phyloP scores from a whole-genome alignment of 1,140 invertebrate genomes.

The Diplogasteroides magnus region DNA sequence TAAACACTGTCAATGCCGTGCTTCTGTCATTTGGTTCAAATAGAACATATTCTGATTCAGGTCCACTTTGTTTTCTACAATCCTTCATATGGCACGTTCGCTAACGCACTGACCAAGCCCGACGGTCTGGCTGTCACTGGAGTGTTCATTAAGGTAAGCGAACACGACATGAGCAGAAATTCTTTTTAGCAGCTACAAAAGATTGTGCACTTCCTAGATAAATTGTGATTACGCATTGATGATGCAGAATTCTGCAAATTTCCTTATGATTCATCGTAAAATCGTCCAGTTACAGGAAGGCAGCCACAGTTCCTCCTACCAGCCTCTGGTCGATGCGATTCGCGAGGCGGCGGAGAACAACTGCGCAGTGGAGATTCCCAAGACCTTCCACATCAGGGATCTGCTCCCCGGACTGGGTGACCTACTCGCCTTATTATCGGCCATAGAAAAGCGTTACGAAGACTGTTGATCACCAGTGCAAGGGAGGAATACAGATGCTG shows the following conservation, averaged over 20 bases:
- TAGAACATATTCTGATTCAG: conserved; percentile 2
- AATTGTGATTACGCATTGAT: too few relatives aligned
- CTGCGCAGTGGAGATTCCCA: conserved; percentile 17
- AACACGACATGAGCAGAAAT: too few relatives aligned
- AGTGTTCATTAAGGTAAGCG: conserved; percentile 66
- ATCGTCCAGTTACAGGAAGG: conserved; percentile 31
- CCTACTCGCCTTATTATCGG: too few relatives aligned
- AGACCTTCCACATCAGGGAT: conserved; percentile 19
- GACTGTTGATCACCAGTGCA: too few relatives aligned
- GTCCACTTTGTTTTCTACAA: conserved; percentile 69
- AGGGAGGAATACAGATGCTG: too few relatives aligned
- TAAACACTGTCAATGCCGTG: too few relatives aligned
- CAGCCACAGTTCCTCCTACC: conserved; percentile 22
- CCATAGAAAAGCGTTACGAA: too few relatives aligned
- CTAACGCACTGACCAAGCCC: conserved; percentile 60
- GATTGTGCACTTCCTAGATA: too few relatives aligned
- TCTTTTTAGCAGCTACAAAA: too few relatives aligned
- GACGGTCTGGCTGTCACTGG: conserved; percentile 69
- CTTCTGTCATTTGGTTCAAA: too few relatives aligned
- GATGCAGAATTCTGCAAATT: too few relatives aligned
- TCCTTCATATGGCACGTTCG: conserved; percentile 62
- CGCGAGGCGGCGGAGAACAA: conserved; percentile 14
- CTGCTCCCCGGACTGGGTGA: conserved; percentile 20
- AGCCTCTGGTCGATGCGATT: conserved; percentile 30
- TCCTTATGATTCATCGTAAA: too few relatives aligned